Percentiles rank a stretch among this genome's conserved stretches.
phyloP scores from a whole-genome alignment of 2,113 vertebrate species.

The Bothrops jararaca region DNA sequence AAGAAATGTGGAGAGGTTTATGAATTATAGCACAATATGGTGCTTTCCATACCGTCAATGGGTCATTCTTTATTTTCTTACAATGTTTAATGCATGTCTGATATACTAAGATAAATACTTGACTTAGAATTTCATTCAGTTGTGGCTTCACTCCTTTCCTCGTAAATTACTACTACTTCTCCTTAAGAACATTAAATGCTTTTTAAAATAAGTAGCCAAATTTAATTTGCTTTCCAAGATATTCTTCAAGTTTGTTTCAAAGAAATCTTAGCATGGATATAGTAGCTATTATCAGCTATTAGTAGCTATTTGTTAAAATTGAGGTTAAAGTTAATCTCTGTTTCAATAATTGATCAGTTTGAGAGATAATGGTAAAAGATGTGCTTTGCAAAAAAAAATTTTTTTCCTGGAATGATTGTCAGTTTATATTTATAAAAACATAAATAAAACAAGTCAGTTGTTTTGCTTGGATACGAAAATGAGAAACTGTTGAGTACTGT shows the following conservation, averaged over 20 bases:
- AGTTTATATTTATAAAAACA: not conserved
- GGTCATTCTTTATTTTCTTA: not conserved
- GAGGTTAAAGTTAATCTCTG: not conserved
- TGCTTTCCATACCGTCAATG: not conserved
- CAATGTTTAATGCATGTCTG: not conserved
- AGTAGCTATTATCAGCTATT: not conserved
- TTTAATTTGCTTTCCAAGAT: not conserved
- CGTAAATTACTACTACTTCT: not conserved
- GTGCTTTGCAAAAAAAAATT: too few relatives aligned
- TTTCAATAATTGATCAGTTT: too few relatives aligned
- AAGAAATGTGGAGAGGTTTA: not conserved
- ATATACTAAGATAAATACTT: not conserved
- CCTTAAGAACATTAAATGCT: not conserved
- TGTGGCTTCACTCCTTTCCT: not conserved
- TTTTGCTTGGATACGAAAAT: not conserved
- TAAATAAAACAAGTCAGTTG: not conserved
- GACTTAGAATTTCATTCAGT: not conserved
- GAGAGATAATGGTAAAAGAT: too few relatives aligned
- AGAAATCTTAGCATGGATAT: not conserved
- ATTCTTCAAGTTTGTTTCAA: not conserved
- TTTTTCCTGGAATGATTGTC: not conserved
- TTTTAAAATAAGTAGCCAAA: not conserved
- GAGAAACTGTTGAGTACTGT: not conserved
- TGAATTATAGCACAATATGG: not conserved
- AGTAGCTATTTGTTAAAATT: not conserved